Evolutionary conservation across 2,113 vertebrate species (phyloP).

Genomic region (Bostrychus sinensis): DNA sequence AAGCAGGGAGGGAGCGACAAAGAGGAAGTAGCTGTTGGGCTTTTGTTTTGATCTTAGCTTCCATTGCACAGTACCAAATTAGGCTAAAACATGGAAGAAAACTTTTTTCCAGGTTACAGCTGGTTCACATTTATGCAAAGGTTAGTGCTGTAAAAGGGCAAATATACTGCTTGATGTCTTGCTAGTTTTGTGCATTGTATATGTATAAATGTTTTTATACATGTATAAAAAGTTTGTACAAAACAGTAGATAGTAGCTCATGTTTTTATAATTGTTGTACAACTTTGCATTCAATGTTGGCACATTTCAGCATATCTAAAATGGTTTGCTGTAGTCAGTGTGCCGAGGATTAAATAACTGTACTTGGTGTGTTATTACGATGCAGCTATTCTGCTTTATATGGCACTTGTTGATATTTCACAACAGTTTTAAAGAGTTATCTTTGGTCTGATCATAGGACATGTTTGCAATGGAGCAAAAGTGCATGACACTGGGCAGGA

Average conservation of each 20-base stretch:
- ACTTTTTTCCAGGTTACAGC: conserved; percentile 26
- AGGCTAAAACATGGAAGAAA: conserved; percentile 66
- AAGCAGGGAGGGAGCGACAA: conserved; percentile 13
- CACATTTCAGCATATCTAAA: conserved; percentile 40
- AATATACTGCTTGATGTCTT: neutral
- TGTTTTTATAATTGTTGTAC: conserved; percentile 28
- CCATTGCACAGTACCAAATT: neutral
- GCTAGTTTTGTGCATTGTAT: conserved; percentile 32
- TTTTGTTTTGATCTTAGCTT: conserved; percentile 22
- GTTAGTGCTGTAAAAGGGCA: conserved; percentile 49
- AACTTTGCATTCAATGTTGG: conserved; percentile 19
- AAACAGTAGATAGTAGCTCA: too few relatives aligned
- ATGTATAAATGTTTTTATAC: too few relatives aligned
- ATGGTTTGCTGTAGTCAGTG: neutral
- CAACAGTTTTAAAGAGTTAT: neutral
- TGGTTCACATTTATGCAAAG: conserved; percentile 68
- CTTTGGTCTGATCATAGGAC: neutral
- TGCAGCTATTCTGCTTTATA: neutral
- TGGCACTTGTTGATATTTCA: neutral
- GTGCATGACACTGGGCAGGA: neutral
- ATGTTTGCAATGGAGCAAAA: neutral
- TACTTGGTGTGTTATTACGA: neutral
- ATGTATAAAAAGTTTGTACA: too few relatives aligned
- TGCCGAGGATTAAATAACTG: neutral
- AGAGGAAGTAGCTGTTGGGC: conserved; percentile 34